These are phyloP conservation scores for Mustela lutreola DNA, from an alignment of 2,113 vertebrate genomes.

Conservation along the genomic window DNA sequence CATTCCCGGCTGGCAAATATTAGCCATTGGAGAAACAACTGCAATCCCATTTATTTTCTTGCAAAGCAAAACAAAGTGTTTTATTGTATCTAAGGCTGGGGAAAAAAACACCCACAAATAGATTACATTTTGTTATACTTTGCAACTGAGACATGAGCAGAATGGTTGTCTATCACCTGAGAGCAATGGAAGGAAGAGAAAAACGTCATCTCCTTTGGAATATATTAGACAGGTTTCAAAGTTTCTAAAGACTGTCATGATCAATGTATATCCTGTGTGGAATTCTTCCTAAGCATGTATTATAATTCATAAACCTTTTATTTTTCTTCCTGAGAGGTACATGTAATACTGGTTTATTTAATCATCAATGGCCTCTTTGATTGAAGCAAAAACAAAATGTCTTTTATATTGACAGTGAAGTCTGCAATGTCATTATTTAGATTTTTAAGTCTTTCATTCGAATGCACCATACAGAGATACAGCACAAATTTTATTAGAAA, in stretches of 20 bases:
- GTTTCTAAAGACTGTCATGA: background rate
- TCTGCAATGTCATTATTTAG: background rate
- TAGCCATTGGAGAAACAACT: background rate
- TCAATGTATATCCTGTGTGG: background rate
- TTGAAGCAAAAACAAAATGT: slow-evolving; percentile 24
- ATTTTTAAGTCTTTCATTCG: background rate
- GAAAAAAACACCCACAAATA: background rate
- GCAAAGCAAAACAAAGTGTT: background rate
- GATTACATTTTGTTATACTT: background rate
- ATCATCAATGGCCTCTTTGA: background rate
- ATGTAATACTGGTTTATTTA: background rate
- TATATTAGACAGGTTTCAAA: slow-evolving; percentile 16
- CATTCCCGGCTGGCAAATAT: background rate
- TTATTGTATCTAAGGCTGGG: background rate
- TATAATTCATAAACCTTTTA: background rate
- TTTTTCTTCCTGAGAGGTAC: background rate
- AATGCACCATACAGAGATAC: background rate
- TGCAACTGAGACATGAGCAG: background rate
- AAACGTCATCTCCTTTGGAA: background rate
- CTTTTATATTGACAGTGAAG: background rate
- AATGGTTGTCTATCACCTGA: background rate
- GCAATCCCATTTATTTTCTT: background rate
- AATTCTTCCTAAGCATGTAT: background rate
- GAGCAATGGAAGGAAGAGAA: background rate
- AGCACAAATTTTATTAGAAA: slow-evolving; percentile 46